phyloP scores from a whole-genome alignment of 2,113 vertebrate genomes.

The Glaucomys volans region DNA sequence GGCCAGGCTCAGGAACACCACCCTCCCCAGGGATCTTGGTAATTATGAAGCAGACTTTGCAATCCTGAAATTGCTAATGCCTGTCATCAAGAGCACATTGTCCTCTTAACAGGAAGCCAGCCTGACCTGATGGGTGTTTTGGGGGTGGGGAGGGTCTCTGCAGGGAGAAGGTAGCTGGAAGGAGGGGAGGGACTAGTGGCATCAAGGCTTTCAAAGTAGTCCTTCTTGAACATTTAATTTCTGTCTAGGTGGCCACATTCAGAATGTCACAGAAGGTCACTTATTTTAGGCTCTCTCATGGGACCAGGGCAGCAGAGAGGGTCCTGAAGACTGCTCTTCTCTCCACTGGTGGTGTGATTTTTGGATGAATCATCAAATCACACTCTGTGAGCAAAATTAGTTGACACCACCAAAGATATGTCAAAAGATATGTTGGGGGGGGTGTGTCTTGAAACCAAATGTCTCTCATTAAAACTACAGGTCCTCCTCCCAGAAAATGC shows the following conservation, averaged over 20 bases:
- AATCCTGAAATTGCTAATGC: accelerated
- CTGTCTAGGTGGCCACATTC: neutral
- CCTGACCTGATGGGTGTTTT: neutral
- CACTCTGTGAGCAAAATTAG: neutral
- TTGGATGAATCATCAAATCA: neutral
- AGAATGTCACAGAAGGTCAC: neutral
- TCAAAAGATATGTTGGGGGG: too few relatives aligned
- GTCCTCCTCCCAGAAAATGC: neutral
- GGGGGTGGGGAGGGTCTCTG: neutral
- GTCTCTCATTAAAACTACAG: neutral
- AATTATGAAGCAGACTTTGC: neutral
- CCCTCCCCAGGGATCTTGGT: too few relatives aligned
- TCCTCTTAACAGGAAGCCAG: neutral
- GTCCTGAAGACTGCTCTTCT: neutral
- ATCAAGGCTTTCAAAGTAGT: neutral
- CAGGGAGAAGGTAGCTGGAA: accelerated
- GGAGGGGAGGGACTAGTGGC: neutral
- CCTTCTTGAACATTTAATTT: neutral
- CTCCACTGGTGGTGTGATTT: neutral
- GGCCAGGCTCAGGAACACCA: neutral
- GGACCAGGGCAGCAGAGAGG: neutral
- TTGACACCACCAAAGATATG: neutral
- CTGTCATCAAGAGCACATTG: neutral
- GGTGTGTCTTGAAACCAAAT: neutral
- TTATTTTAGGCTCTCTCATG: neutral